Evolutionary conservation across 2,888 invertebrate genomes (phyloP), one percentile per base, ranked within the genome.

Genomic region (Nycteola revayana): DNA sequence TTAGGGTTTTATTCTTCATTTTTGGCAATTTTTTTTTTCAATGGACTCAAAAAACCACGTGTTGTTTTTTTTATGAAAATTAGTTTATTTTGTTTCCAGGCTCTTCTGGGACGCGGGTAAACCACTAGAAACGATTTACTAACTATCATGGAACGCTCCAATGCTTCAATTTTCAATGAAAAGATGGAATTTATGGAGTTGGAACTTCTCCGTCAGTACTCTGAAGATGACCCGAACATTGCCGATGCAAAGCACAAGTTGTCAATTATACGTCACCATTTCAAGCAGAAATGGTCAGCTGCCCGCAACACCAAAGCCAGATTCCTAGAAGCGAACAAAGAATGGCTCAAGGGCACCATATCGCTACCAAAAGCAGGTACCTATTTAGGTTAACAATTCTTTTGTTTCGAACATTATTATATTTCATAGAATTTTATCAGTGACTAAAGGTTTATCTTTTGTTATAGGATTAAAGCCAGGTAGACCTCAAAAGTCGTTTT

Each of bases 271-370:
- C 23, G 26, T 23, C 40, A 41, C 20, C 22, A 38, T 26, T 32
- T 44, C 11, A 36, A 48, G 26, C 32, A 32, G 26, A 48, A 36
- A 36, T 41, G 39, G 14, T 2, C 14, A n/a, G n/a, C n/a, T n/a
- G n/a, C 44, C 10, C 26, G 25, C 33, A 34, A 37, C 6, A 42
- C 33, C 18, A 27, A 39, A 10, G 32, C 39, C n/a, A 29, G 24
- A 28, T 45, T 41, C 32, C 24, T 35, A 35, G 24, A 35, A 29
- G 21, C 22, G 10, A 45, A 45, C 23, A 8, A 9, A 6, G 26
- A 18, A 10, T 40, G 39, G 44, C 29, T 44, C n/a, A 29, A 36
- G 11, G 36, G 32, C 9, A 28, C 23, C 23, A 36, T 38, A 24
- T 31, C 26, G 20, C 27, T 36, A 20, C 33, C 32, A 10, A 30